Evolutionary conservation across 1,140 invertebrate genomes (phyloP).

Genomic region (Rhagoletis pomonella): DNA sequence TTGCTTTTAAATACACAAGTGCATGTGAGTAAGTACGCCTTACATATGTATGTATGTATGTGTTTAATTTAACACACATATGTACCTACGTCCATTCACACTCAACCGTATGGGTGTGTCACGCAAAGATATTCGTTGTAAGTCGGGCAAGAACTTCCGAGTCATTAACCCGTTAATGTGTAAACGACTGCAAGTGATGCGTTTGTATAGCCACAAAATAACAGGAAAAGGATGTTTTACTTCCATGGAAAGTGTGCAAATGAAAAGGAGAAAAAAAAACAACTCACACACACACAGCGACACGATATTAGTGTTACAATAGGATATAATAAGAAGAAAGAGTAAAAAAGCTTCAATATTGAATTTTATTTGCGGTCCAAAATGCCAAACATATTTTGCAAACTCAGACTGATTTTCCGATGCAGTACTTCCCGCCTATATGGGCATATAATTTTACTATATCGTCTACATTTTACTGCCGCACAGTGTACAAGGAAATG

Average conservation of each 20-base stretch:
- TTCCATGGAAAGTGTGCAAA: background rate
- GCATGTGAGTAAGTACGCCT: background rate
- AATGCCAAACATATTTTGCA: too few relatives aligned
- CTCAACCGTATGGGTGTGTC: background rate
- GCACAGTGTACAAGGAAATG: background rate
- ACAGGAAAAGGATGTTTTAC: background rate
- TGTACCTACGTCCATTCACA: background rate
- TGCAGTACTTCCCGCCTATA: too few relatives aligned
- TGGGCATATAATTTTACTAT: background rate
- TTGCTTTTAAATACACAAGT: background rate
- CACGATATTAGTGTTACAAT: background rate
- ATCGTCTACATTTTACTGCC: background rate
- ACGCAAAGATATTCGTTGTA: slow-evolving; percentile 25
- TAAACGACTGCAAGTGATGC: slow-evolving; percentile 47
- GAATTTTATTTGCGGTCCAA: too few relatives aligned
- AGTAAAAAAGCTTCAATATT: too few relatives aligned
- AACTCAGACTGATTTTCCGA: too few relatives aligned
- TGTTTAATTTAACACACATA: background rate
- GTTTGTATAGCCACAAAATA: slow-evolving; percentile 21
- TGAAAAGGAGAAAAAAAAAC: background rate
- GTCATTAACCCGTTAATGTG: slow-evolving; percentile 50
- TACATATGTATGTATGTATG: background rate
- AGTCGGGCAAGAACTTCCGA: slow-evolving; percentile 37
- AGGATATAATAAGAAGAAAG: too few relatives aligned
- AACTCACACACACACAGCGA: background rate